Evolutionary conservation across 2,888 invertebrate species (phyloP).

Genomic region (Luperina nickerlii): DNA sequence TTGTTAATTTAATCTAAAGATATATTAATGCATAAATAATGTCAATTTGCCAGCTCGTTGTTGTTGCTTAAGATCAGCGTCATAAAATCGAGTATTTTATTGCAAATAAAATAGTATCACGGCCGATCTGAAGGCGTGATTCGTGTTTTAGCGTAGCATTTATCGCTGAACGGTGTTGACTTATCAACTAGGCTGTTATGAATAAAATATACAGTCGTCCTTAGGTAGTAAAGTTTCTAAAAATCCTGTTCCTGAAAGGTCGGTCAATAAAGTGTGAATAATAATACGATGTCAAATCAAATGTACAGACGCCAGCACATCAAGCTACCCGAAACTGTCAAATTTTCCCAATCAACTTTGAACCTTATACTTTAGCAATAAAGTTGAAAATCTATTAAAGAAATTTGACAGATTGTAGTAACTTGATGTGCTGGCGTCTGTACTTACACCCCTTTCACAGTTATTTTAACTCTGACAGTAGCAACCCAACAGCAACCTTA

Average conservation of each 20-base stretch:
- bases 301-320: no score
- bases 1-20: slow-evolving; percentile 27
- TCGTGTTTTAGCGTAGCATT: slow-evolving; percentile 35
- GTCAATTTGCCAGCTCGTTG: slow-evolving; percentile 33
- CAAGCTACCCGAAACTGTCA: no score
- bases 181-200: slow-evolving; percentile 25
- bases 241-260: not conserved
- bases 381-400: no score
- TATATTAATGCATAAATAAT: slow-evolving; percentile 43
- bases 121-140: slow-evolving; percentile 20
- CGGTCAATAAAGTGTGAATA: not conserved
- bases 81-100: slow-evolving; percentile 52
- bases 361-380: no score
- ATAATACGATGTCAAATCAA: not conserved
- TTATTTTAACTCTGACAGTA: not conserved
- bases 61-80: slow-evolving; percentile 25
- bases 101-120: slow-evolving; percentile 40
- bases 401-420: no score
- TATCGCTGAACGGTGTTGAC: slow-evolving; percentile 14
- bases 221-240: not conserved
- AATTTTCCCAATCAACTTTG: no score
- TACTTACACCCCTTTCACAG: not conserved
- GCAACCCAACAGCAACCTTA: not conserved
- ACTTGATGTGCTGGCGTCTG: no score
- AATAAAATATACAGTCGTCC: not conserved